Evolutionary conservation across 2,113 vertebrate species (phyloP).

Genomic region (Thymallus thymallus): DNA sequence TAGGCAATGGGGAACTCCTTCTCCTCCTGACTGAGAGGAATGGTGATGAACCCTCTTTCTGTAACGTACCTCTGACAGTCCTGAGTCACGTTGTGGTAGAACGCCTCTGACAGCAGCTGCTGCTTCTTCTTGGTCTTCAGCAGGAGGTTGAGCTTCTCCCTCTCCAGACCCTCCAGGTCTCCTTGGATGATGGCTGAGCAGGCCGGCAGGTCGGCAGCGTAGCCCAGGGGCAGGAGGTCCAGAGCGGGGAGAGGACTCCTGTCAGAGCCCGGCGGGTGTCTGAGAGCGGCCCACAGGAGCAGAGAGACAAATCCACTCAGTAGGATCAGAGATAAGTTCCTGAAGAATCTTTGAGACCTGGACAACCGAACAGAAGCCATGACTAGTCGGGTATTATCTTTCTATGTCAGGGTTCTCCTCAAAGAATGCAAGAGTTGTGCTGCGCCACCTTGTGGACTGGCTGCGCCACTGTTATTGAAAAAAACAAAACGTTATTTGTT

Average conservation of each 20-base stretch:
- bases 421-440: too few relatives aligned
- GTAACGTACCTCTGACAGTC: slow-evolving; percentile 75
- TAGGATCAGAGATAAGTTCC: too few relatives aligned
- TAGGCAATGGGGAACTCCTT: slow-evolving; percentile 81
- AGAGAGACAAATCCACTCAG: slow-evolving; percentile 11
- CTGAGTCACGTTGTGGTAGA: slow-evolving; percentile 76
- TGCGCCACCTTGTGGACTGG: too few relatives aligned
- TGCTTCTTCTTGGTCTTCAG: slow-evolving; percentile 1
- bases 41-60: slow-evolving; percentile 71
- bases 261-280: slow-evolving; percentile 11
- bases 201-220: slow-evolving; percentile 56
- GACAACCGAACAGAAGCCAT: too few relatives aligned
- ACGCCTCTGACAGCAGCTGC: slow-evolving; percentile 37
- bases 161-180: slow-evolving; percentile 47
- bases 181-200: slow-evolving; percentile 75
- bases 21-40: slow-evolving; percentile 80
- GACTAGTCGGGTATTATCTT: too few relatives aligned
- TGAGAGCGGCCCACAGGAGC: slow-evolving; percentile 12
- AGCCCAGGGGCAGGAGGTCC: slow-evolving; percentile 16
- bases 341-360: too few relatives aligned
- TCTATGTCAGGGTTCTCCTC: too few relatives aligned
- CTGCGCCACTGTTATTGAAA: too few relatives aligned
- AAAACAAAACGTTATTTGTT: too few relatives aligned
- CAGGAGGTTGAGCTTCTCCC: slow-evolving; percentile 38
- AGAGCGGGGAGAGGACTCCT: neutral